Percentiles rank a stretch among this genome's conserved stretches.
Evolutionary conservation across 1,140 invertebrate genomes (phyloP).

Genomic region (Musca domestica): DNA sequence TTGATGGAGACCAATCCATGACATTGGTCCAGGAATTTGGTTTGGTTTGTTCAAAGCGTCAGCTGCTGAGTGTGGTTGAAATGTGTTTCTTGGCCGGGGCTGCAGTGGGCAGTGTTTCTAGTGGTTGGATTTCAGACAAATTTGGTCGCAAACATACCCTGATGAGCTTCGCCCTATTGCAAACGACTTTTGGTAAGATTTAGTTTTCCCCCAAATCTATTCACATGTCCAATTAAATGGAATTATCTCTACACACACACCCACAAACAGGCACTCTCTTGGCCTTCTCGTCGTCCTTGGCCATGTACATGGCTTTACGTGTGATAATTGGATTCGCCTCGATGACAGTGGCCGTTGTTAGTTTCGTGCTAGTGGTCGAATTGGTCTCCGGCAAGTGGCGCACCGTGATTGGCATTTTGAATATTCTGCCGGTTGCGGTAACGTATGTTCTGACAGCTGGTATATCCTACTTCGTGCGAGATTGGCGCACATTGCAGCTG

Average conservation of each 20-base stretch:
- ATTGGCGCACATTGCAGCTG: constrained; percentile 73
- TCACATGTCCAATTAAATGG: not conserved
- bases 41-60: constrained; percentile 61
- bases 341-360: constrained; percentile 66
- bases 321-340: constrained; percentile 67
- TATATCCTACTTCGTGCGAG: constrained; percentile 63
- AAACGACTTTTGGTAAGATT: constrained; percentile 39
- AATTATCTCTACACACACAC: not conserved
- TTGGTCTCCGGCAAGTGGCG: constrained; percentile 71
- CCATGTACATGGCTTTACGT: constrained; percentile 64
- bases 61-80: constrained; percentile 63
- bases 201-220: not conserved
- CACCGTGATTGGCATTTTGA: constrained; percentile 69
- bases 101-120: constrained; percentile 66
- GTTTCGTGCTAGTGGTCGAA: constrained; percentile 70
- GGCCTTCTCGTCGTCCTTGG: constrained; percentile 63
- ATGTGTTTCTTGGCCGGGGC: constrained; percentile 70
- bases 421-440: constrained; percentile 67
- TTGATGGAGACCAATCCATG: constrained; percentile 57
- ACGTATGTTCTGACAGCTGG: constrained; percentile 69
- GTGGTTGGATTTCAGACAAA: constrained; percentile 67
- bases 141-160: constrained; percentile 73
- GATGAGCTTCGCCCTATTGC: constrained; percentile 57
- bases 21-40: constrained; percentile 66
- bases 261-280: constrained; percentile 58